Conservation (phyloP, 2,888 invertebrate species). For the Tanytarsus gracilentus region DNA sequence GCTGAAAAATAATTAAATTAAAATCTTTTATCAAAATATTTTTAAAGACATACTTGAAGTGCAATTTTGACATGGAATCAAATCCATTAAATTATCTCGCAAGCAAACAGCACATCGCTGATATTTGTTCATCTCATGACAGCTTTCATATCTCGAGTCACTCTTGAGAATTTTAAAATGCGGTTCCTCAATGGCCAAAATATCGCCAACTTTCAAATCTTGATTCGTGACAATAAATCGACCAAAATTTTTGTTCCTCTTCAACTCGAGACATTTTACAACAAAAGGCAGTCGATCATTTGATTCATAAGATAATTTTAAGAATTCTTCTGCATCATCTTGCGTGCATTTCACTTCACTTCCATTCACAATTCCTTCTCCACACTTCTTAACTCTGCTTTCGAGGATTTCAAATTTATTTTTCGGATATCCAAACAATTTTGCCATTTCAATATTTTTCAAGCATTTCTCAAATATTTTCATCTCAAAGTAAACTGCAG, state of each 20-base stretch:
- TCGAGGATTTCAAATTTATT: conserved; percentile 48
- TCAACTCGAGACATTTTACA: conserved; percentile 52
- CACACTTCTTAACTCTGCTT: conserved; percentile 50
- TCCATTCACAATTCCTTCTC: conserved; percentile 33
- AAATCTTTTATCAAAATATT: conserved; percentile 38
- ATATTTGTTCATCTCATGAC: conserved; percentile 41
- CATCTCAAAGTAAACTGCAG: conserved; percentile 59
- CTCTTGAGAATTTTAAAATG: conserved; percentile 72
- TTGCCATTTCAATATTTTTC: conserved; percentile 56
- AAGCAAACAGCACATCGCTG: conserved; percentile 41
- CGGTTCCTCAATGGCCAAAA: conserved; percentile 4
- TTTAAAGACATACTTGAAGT: conserved; percentile 31
- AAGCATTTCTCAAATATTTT: conserved; percentile 57
- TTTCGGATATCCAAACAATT: conserved; percentile 50
- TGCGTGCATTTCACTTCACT: not conserved
- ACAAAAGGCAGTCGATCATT: conserved; percentile 50
- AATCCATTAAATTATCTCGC: conserved; percentile 38
- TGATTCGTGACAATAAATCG: conserved; percentile 60
- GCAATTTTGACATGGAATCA: conserved; percentile 30
- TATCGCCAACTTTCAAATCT: conserved; percentile 48
- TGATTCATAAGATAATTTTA: conserved; percentile 31
- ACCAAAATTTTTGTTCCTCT: conserved; percentile 53
- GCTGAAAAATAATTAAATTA: conserved; percentile 40
- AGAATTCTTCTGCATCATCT: not conserved
- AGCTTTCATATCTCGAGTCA: conserved; percentile 57